Evolutionary conservation across 1,140 invertebrate species (phyloP).

Genomic region (Plectrocnemia conspersa): DNA sequence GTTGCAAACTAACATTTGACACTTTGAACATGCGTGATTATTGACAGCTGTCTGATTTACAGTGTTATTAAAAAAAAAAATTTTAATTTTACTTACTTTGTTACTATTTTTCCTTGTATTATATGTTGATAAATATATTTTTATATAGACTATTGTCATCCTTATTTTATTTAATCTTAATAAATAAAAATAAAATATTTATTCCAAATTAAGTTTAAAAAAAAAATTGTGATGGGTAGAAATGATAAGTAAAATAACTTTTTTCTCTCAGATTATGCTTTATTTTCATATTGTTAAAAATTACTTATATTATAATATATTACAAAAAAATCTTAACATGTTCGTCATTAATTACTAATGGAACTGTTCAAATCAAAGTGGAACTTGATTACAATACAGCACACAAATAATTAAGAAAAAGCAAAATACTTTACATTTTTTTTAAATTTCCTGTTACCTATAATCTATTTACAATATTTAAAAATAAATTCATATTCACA

Average conservation of each 20-base stretch:
- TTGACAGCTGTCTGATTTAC: not conserved
- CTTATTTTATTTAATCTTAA: not conserved
- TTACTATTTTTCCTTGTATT: not conserved
- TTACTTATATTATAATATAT: not conserved
- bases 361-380: not conserved
- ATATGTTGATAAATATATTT: not conserved
- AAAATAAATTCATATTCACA: too few species aligned
- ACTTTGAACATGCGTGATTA: too few species aligned
- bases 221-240: not conserved
- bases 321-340: too few species aligned
- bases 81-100: too few species aligned
- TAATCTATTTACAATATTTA: too few species aligned
- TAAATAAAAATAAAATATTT: not conserved
- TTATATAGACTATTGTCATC: not conserved
- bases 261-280: not conserved
- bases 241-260: not conserved
- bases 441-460: too few species aligned
- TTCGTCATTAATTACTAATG: not conserved
- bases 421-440: not conserved
- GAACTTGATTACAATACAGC: not conserved
- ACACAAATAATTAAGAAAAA: not conserved
- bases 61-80: not conserved
- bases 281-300: not conserved
- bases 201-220: not conserved
- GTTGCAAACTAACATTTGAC: too few species aligned